Evolutionary conservation across 2,113 vertebrate species (phyloP).

Genomic region (Tenebrosternarchus preto): DNA sequence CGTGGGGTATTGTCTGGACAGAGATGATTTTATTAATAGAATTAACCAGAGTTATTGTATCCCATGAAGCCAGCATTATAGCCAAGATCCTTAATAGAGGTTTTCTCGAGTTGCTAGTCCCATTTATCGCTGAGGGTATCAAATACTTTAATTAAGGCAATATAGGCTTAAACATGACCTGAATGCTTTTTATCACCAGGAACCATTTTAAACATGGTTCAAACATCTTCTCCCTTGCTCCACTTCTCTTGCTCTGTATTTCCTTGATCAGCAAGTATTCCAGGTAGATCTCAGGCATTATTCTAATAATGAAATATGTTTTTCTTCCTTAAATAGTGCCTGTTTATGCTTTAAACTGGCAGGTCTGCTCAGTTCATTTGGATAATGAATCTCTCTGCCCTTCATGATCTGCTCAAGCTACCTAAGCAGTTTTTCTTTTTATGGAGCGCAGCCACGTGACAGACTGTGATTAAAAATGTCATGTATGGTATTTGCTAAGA

Average conservation of each 20-base stretch:
- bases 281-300: slow-evolving; percentile 56
- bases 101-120: slow-evolving; percentile 56
- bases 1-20: slow-evolving; percentile 53
- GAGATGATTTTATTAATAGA: slow-evolving; percentile 73
- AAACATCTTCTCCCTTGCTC: slow-evolving; percentile 44
- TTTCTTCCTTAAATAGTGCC: slow-evolving; percentile 54
- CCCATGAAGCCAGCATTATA: slow-evolving; percentile 57
- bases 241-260: slow-evolving; percentile 10
- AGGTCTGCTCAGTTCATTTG: slow-evolving; percentile 60
- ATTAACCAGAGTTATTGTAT: slow-evolving; percentile 69
- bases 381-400: slow-evolving; percentile 57
- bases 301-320: slow-evolving; percentile 67
- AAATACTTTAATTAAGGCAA: slow-evolving; percentile 65
- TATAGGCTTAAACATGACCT: slow-evolving; percentile 64
- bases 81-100: slow-evolving; percentile 62
- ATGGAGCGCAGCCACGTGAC: neutral
- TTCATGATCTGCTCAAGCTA: neutral
- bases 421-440: neutral
- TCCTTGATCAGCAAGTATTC: slow-evolving; percentile 60
- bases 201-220: slow-evolving; percentile 59
- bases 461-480: too few relatives aligned
- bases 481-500: slow-evolving; percentile 9
- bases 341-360: slow-evolving; percentile 57
- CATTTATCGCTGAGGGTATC: slow-evolving; percentile 61
- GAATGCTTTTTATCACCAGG: slow-evolving; percentile 53